Evolutionary conservation across 2,113 vertebrate genomes (phyloP), one percentile per base, ranked within the genome.

Genomic region (Serranochromis macrocephalus): DNA sequence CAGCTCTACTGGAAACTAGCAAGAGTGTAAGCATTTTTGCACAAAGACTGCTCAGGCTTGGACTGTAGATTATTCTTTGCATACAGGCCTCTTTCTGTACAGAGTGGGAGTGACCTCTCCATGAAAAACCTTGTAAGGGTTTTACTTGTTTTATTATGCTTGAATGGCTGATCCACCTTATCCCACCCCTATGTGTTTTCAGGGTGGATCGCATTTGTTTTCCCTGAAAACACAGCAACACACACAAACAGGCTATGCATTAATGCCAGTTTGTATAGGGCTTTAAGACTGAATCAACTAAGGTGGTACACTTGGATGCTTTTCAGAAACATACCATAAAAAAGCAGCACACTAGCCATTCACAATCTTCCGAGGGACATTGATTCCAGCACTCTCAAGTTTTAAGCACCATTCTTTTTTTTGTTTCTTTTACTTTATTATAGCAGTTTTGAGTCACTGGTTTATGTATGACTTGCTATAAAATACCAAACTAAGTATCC

Each of bases 161-260:
- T 63, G 82, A 68, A 21, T 87, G 80, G 80, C 45, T 93, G 83
- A 91, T 88, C 79, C 42, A 85, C 10, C 31, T 66, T 88, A 61
- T 63, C 66, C 17, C 16, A 78, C 71, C 71, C 71, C 42, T 75
- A 49, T 75, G 45, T 83, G 68, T 86, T 81, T 89, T 89, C 85
- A 83, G 87, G 80, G 84, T 85, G 87, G 86, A 87, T 91, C 12
- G 24, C 47, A 79, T 81, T 51, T 73, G 66, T 88, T 81, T 90
- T 92, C 85, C 21, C 80, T 91, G 91, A 80, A 85, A 85, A 85
- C 38, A 73, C 58, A 85, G 83, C 88, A 92, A 86, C 79, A 66
- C 26, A 83, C 47, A 66, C 33, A 66, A 36, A 85, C 53, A 36
- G 53, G 42, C 75, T 73, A 57, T 54, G 82, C 51, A 24, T 36